Percentiles rank a stretch among this genome's conserved stretches.
Evolutionary conservation across 2,113 vertebrate species (phyloP).

Genomic region (Thymallus thymallus): DNA sequence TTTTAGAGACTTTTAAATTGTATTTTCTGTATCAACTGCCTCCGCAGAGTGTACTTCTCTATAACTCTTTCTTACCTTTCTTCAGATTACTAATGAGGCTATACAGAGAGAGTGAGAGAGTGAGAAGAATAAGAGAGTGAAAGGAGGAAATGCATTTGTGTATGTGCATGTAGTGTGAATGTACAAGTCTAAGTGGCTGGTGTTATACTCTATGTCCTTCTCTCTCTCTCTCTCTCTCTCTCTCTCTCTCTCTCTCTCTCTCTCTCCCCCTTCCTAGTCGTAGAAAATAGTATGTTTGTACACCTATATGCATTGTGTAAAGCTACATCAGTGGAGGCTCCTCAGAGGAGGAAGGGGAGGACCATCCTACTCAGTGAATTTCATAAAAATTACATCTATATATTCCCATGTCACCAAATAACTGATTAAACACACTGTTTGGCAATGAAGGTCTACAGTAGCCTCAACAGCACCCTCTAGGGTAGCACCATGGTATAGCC

Average conservation of each 20-base stretch:
- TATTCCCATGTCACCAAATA: too few species aligned
- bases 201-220: neutral
- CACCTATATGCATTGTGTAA: too few species aligned
- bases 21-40: slow-evolving; percentile 44
- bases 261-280: neutral
- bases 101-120: neutral
- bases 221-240: neutral
- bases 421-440: too few species aligned
- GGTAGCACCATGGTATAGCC: too few species aligned
- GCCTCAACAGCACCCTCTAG: too few species aligned
- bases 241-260: neutral
- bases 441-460: too few species aligned
- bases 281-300: too few species aligned
- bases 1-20: slow-evolving; percentile 50
- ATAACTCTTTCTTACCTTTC: slow-evolving; percentile 27
- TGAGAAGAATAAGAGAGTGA: neutral
- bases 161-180: neutral
- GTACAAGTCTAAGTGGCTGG: neutral
- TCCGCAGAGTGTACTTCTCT: slow-evolving; percentile 32
- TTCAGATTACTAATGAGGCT: slow-evolving; percentile 16
- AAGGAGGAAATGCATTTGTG: neutral
- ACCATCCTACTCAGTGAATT: too few species aligned
- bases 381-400: too few species aligned
- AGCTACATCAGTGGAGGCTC: too few species aligned
- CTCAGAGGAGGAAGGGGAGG: too few species aligned